Base-by-base conservation (phyloP, 2,797 vertebrate species). In the Dallia pectoralis region DNA sequence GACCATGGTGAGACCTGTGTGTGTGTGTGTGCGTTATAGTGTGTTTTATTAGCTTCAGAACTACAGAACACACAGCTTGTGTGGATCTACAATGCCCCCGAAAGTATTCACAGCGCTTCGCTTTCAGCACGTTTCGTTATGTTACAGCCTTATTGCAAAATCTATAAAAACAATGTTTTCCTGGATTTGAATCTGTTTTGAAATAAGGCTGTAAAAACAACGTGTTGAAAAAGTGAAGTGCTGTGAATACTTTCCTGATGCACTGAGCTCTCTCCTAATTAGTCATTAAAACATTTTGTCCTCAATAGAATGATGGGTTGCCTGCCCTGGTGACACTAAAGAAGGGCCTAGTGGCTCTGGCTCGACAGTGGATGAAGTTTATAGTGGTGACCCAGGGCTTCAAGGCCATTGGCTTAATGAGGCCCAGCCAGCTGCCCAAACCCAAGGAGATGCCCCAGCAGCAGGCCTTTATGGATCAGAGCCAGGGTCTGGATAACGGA, bases 291-390 rank as follows among this genome's bases (percentile, higher is more conserved):
- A 19, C 44, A 14, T 15, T 14, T 29, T 25, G 72, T 64, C 40
- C 12, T 8, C 61, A 49, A 47, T 85, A 99, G 98, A 98, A 97
- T 36, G 96, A 98, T 73, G 98, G 97, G 0, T 96, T 99, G 78
- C 98, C 98, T 70, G 97, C 97, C 0, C 88, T 99, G 73, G 97
- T 99, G 29, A 99, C 97, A 16, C 90, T 99, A 49, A 99, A 99
- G 84, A 99, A 99, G 83, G 98, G 98, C 30, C 92, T 99, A 22
- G 96, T 99, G 71, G 98, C 98, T 62, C 85, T 99, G 87, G 97
- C 98, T 32, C 92, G 97, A 66, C 98, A 99, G n/a, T 99, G 98
- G 98, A 99, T 99, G 98, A 99, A 99, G 84, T 98, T 99, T 85
- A 99, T 99, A n/a, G 97, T 99, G 75, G 98, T 99, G 47, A 99